Conservation (phyloP, 2,113 vertebrate species). For the Saimiri boliviensis region DNA sequence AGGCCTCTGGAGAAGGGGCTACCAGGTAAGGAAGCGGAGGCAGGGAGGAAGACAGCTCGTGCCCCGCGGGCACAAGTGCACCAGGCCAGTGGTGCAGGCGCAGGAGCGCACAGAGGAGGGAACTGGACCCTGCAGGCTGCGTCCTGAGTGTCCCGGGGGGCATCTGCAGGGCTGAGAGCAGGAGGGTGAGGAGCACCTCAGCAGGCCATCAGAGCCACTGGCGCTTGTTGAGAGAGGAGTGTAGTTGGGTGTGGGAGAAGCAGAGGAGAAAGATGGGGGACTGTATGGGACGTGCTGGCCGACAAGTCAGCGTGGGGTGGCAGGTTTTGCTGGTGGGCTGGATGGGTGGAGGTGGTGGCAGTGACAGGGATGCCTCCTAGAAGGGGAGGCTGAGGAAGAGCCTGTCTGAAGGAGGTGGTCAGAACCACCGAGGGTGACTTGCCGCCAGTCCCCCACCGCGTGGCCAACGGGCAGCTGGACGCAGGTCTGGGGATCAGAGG, state of each 20-base stretch:
- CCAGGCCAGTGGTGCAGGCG: neutral
- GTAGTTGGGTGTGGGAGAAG: no score
- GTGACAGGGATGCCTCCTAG: neutral
- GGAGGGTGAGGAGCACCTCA: neutral
- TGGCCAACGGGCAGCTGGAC: neutral
- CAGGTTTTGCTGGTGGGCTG: neutral
- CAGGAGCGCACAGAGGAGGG: neutral
- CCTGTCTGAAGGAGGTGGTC: neutral
- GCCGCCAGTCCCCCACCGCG: rapidly evolving
- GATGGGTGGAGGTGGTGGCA: neutral
- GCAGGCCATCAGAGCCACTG: neutral
- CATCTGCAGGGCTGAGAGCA: neutral
- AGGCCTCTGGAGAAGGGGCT: no score
- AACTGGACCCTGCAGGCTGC: neutral
- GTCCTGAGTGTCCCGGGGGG: neutral
- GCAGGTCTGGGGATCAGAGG: neutral
- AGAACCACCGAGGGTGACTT: neutral
- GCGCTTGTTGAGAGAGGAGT: neutral
- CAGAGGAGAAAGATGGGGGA: neutral
- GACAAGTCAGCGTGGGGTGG: neutral
- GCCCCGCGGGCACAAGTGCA: neutral
- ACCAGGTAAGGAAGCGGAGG: neutral
- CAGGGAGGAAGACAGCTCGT: neutral
- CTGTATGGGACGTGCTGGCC: neutral
- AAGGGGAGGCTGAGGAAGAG: neutral